Percentiles rank a stretch among this genome's conserved stretches.
phyloP scores from a whole-genome alignment of 2,113 vertebrate genomes.

The Notarius lentiginosus region DNA sequence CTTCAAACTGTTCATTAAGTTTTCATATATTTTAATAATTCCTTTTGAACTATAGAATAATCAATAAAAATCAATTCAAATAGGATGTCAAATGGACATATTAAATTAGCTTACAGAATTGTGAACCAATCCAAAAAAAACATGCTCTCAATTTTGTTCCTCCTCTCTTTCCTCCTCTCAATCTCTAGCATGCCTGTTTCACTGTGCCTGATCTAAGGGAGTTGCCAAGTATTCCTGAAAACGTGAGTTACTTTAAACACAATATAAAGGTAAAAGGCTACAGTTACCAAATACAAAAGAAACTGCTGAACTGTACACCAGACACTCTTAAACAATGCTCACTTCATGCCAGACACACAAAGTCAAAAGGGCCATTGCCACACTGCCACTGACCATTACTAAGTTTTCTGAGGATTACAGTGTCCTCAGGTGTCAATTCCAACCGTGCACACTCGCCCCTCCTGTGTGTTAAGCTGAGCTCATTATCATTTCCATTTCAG shows the following conservation, averaged over 20 bases:
- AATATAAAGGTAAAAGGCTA: neutral
- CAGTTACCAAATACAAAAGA: neutral
- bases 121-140: neutral
- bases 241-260: slow-evolving; percentile 78
- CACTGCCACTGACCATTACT: neutral
- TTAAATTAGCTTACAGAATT: neutral
- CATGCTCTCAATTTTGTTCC: neutral
- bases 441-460: neutral
- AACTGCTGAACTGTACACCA: neutral
- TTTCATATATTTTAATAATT: neutral
- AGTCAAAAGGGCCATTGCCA: neutral
- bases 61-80: neutral
- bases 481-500: neutral
- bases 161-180: neutral
- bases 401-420: neutral
- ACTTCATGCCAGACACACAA: neutral
- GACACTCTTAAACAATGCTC: neutral
- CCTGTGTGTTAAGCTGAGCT: neutral
- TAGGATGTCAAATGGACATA: no score
- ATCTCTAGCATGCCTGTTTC: slow-evolving; percentile 89
- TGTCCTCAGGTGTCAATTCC: neutral
- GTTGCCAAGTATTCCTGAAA: slow-evolving; percentile 96
- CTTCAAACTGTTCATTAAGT: neutral
- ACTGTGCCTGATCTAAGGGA: slow-evolving; percentile 90
- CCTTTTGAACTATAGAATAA: neutral